Evolutionary conservation across 2,797 vertebrate genomes (phyloP).

Genomic region (Bradypodion pumilum): DNA sequence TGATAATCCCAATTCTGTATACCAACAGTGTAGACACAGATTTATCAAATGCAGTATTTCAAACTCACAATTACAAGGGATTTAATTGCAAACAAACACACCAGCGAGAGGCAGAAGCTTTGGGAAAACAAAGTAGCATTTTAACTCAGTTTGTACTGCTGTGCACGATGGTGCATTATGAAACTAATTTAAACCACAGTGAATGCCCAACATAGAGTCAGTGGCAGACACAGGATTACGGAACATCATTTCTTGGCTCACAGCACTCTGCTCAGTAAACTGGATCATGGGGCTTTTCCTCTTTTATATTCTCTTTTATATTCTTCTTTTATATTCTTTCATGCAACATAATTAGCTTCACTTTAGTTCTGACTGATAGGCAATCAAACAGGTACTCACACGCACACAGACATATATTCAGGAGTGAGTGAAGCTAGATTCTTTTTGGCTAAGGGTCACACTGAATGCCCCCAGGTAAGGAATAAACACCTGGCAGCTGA

Average conservation of each 20-base stretch:
- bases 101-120: not conserved
- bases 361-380: too few relatives aligned
- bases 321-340: not conserved
- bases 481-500: not conserved
- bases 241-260: conserved; percentile 16
- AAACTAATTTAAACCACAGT: conserved; percentile 7
- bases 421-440: not conserved
- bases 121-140: not conserved
- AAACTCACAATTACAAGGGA: not conserved
- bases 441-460: not conserved
- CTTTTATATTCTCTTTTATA: not conserved
- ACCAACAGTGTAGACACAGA: not conserved
- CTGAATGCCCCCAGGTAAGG: not conserved
- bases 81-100: not conserved
- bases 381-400: too few relatives aligned
- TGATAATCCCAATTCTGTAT: not conserved
- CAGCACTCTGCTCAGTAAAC: not conserved
- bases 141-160: not conserved
- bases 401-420: too few relatives aligned
- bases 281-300: not conserved
- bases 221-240: not conserved
- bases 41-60: not conserved
- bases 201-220: conserved; percentile 1
- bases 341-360: too few relatives aligned
- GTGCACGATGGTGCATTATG: not conserved